phyloP scores from a whole-genome alignment of 2,113 vertebrate genomes.

The Oreocharis arfaki region DNA sequence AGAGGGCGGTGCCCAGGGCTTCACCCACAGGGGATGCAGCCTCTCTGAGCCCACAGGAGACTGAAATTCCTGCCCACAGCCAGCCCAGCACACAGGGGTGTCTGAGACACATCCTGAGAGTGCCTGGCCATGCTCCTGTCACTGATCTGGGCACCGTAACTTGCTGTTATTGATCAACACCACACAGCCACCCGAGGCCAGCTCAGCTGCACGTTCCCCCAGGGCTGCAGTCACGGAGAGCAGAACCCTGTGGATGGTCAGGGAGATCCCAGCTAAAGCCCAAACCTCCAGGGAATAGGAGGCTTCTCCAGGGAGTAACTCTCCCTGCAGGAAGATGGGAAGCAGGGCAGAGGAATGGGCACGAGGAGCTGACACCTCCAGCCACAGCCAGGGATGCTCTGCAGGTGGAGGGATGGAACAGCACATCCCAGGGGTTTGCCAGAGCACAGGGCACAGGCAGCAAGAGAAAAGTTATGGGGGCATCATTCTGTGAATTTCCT shows the following conservation, averaged over 20 bases:
- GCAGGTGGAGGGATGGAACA: background rate
- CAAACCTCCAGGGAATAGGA: background rate
- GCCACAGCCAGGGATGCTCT: background rate
- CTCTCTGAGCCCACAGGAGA: background rate
- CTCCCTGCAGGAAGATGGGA: background rate
- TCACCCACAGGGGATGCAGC: background rate
- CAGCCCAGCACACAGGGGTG: background rate
- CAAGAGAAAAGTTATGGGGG: background rate
- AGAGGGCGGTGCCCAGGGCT: background rate
- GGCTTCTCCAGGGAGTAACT: background rate
- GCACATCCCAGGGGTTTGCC: background rate
- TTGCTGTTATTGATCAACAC: background rate
- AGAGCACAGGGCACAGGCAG: background rate
- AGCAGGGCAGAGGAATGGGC: background rate
- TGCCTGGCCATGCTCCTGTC: background rate
- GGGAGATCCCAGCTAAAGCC: background rate
- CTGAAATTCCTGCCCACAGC: background rate
- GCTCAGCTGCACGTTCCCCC: background rate
- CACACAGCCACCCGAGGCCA: rapidly evolving
- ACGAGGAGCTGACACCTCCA: background rate
- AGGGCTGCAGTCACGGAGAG: background rate
- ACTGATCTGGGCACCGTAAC: background rate
- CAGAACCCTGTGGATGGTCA: background rate
- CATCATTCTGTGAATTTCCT: background rate
- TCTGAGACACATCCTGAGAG: background rate